These are phyloP conservation scores for Drosophila mettleri DNA, from an alignment of 2,888 invertebrate genomes.

Conservation along the genomic window DNA sequence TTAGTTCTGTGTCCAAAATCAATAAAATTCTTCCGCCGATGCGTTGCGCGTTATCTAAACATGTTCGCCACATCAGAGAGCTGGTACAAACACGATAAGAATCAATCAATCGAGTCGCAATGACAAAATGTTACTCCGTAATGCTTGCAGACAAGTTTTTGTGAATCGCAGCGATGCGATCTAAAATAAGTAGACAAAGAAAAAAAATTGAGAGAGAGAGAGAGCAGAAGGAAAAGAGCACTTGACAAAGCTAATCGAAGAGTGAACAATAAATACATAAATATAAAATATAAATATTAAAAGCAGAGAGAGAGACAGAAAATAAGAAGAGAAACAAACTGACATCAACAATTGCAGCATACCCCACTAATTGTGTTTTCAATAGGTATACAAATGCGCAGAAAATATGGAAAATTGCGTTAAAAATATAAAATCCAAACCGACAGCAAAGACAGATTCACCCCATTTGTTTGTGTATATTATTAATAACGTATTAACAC, in stretches of 20 bases:
- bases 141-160: not conserved
- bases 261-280: not conserved
- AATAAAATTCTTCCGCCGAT: conserved; percentile 50
- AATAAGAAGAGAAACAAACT: not conserved
- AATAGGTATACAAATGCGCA: conserved; percentile 37
- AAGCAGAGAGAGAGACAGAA: not conserved
- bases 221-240: not conserved
- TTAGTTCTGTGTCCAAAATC: conserved; percentile 36
- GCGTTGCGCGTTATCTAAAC: conserved; percentile 57
- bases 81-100: conserved; percentile 2
- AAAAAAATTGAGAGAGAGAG: not conserved
- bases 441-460: conserved; percentile 48
- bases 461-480: conserved; percentile 52
- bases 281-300: too few relatives aligned
- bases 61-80: conserved; percentile 39
- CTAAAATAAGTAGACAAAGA: not conserved
- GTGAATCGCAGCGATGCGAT: not conserved
- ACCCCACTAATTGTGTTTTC: not conserved
- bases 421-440: conserved; percentile 34
- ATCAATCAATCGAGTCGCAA: not conserved
- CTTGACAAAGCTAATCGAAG: not conserved
- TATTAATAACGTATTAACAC: conserved; percentile 78
- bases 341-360: not conserved
- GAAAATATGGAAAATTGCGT: conserved; percentile 37
- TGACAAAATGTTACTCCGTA: not conserved